Conservation (phyloP, 2,113 vertebrate species). For the Festucalex cinctus region DNA sequence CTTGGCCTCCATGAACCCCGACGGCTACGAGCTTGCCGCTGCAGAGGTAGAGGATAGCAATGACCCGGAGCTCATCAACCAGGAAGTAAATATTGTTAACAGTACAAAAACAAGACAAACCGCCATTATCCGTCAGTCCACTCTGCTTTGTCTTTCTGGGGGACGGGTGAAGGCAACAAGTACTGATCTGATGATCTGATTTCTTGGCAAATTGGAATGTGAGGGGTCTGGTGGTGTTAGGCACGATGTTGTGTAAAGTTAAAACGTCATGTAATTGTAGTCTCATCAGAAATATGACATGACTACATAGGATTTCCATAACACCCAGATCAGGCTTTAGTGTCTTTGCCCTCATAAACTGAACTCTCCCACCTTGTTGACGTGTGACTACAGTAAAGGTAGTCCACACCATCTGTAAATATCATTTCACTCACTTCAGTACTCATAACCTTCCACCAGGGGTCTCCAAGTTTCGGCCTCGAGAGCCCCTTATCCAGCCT, state of each 20-base stretch:
- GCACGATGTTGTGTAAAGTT: neutral
- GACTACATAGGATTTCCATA: too few species aligned
- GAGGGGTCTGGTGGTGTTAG: constrained; percentile 1
- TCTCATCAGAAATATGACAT: neutral
- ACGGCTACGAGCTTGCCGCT: constrained; percentile 91
- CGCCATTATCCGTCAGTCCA: constrained; percentile 45
- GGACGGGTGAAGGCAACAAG: constrained; percentile 26
- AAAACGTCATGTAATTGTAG: neutral
- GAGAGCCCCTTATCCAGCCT: too few species aligned
- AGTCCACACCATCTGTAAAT: neutral
- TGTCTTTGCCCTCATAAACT: neutral
- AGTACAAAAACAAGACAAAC: constrained; percentile 42
- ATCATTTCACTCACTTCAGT: neutral
- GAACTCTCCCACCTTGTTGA: neutral
- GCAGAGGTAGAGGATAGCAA: constrained; percentile 84
- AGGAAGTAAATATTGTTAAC: constrained; percentile 80
- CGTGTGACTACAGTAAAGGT: neutral
- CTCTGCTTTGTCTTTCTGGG: constrained; percentile 12
- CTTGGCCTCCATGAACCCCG: constrained; percentile 95
- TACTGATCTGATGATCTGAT: neutral
- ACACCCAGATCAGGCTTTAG: too few species aligned
- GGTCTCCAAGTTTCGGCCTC: too few species aligned
- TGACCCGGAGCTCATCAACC: constrained; percentile 73
- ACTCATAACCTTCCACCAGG: too few species aligned
- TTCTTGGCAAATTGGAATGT: neutral